Evolutionary conservation across 1,140 invertebrate genomes (phyloP).

Genomic region (Zophobas morio): DNA sequence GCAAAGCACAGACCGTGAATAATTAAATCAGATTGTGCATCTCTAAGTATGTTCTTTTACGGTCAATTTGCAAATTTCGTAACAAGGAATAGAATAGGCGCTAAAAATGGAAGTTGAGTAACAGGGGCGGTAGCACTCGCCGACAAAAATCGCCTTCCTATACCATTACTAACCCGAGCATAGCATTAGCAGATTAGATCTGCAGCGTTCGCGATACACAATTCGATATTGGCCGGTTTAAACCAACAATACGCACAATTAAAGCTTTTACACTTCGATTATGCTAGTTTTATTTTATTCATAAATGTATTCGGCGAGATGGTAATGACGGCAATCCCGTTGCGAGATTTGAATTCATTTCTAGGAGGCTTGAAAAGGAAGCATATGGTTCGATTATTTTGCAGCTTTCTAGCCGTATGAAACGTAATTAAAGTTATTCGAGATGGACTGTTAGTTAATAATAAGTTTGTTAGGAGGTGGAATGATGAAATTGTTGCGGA

Average conservation of each 20-base stretch:
- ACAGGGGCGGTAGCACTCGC: slow-evolving; percentile 15
- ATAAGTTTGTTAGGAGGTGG: neutral
- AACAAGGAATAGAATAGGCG: slow-evolving; percentile 9
- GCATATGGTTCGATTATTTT: slow-evolving; percentile 37
- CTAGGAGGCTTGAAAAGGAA: slow-evolving; percentile 18
- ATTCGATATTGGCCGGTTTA: too few species aligned
- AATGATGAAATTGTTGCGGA: neutral
- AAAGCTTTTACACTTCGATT: too few species aligned
- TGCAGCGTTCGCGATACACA: too few species aligned
- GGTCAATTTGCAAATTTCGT: slow-evolving; percentile 35
- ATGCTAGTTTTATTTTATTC: too few species aligned
- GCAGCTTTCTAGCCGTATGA: slow-evolving; percentile 20
- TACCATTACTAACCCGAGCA: neutral
- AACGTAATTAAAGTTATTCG: slow-evolving; percentile 25
- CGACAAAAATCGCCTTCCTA: slow-evolving; percentile 22
- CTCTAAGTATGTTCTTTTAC: slow-evolving; percentile 21
- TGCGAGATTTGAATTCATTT: slow-evolving; percentile 13
- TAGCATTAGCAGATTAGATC: slow-evolving; percentile 1
- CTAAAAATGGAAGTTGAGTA: slow-evolving; percentile 4
- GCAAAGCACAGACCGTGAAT: slow-evolving; percentile 30
- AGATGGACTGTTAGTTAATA: slow-evolving; percentile 8
- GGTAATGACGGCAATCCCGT: slow-evolving; percentile 2
- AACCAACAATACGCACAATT: too few species aligned
- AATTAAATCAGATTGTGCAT: slow-evolving; percentile 34
- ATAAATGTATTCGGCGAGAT: neutral